phyloP scores from a whole-genome alignment of 2,113 vertebrate species.

The Phalacrocorax pelagicus region DNA sequence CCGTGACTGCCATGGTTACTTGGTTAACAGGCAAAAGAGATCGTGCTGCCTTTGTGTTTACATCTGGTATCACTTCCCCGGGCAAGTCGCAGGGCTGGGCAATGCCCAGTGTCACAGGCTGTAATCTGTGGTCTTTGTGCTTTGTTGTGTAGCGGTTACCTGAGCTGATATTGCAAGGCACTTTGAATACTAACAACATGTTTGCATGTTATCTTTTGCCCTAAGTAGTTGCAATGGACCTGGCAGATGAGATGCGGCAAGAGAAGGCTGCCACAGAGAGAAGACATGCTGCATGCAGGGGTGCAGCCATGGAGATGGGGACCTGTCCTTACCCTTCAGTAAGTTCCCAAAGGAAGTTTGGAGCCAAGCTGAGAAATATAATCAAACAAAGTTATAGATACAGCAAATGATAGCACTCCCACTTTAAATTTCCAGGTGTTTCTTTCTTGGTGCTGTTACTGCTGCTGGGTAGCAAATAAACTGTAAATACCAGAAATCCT shows the following conservation, averaged over 20 bases:
- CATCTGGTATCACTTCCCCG: not conserved
- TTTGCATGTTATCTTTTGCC: slow-evolving; percentile 32
- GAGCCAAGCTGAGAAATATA: not conserved
- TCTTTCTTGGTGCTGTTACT: not conserved
- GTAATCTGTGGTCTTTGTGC: not conserved
- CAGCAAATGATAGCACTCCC: not conserved
- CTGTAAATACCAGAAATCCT: not conserved
- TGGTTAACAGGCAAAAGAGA: not conserved
- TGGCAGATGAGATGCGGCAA: not conserved
- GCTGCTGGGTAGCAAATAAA: not conserved
- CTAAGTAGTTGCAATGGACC: not conserved
- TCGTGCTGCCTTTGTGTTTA: not conserved
- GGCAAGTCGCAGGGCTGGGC: not conserved
- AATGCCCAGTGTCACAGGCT: not conserved
- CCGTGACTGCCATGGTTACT: not conserved
- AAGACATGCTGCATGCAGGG: not conserved
- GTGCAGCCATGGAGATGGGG: not conserved
- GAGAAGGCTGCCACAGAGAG: not conserved
- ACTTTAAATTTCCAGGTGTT: not conserved
- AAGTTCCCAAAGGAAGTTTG: not conserved
- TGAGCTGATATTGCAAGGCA: not conserved
- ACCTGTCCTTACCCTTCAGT: not conserved
- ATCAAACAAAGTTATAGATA: not conserved
- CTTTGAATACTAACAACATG: not conserved
- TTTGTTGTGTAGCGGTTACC: not conserved